Percentiles rank a stretch among this genome's conserved stretches.
These are phyloP conservation scores for Orius insidiosus DNA, from an alignment of 1,140 invertebrate genomes.

Conservation along the genomic window DNA sequence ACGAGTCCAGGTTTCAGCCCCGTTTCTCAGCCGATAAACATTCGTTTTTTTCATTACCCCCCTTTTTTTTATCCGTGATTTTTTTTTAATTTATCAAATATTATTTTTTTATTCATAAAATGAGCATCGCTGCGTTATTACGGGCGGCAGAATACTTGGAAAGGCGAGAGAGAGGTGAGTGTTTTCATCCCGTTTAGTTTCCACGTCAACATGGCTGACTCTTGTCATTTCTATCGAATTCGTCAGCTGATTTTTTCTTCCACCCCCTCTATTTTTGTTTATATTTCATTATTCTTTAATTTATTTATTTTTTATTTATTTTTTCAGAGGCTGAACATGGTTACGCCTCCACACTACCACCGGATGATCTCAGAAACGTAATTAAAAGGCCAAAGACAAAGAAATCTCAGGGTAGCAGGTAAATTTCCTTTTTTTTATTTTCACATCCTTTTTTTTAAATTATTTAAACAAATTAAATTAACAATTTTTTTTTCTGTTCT, in stretches of 20 bases:
- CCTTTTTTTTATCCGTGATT: constrained; percentile 3
- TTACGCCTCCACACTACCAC: constrained; percentile 68
- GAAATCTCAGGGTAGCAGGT: constrained; percentile 80
- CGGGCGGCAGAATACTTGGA: constrained; percentile 75
- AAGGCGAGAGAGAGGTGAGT: constrained; percentile 55
- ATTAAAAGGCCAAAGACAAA: constrained; percentile 62
- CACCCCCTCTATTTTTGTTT: constrained; percentile 6
- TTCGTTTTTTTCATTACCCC: constrained; percentile 10
- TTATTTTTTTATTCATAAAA: constrained; percentile 25
- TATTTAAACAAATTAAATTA: neutral
- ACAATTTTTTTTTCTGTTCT: constrained; percentile 25
- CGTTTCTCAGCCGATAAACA: constrained; percentile 2
- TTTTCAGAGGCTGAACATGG: constrained; percentile 77
- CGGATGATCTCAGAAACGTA: constrained; percentile 53
- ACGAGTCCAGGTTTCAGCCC: constrained; percentile 10
- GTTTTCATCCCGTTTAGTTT: constrained; percentile 20
- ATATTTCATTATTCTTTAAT: neutral
- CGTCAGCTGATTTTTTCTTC: constrained; percentile 38
- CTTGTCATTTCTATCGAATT: constrained; percentile 31
- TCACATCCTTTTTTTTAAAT: too few species aligned
- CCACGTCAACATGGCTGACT: constrained; percentile 36
- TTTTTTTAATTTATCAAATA: constrained; percentile 14
- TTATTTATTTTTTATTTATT: constrained; percentile 27
- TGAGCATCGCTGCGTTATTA: constrained; percentile 70
- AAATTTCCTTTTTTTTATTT: constrained; percentile 24